Base-by-base conservation (phyloP, 2,113 vertebrate species). In the Pipra filicauda region DNA sequence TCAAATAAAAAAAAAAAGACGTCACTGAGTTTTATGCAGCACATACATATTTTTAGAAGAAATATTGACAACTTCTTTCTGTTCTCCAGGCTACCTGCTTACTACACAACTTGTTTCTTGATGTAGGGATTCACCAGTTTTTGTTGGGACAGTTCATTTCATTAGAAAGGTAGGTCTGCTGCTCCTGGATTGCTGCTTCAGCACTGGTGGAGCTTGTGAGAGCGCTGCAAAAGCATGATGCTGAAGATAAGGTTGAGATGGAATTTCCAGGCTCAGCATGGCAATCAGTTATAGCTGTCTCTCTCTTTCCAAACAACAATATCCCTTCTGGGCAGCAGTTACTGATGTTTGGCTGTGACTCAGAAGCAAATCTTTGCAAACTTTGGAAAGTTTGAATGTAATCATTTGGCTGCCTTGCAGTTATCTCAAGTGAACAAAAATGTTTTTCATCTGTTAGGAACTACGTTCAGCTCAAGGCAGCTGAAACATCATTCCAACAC, bases 251-350 rank as follows among this genome's bases (percentile, higher is more conserved):
- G 77, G 70, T 15, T 46, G 79, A 65, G 62, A 95, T 82, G 92
- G 96, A 96, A 96, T 96, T 96, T 96, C 90, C 83, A 92, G 76
- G 86, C 89, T 96, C 93, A 95, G 89, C 93, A 89, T 5, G 69
- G 73, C 8, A 3, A 95, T 92, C 82, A 86, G 67, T 77, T 93
- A 90, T 71, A 85, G 74, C 80, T 52, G 51, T 94, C 90, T 94
- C 43, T 71, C 82, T 67, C 91, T 91, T 82, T 92, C 65, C 85
- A 93, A 94, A 96, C 85, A 96, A 92, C 83, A 91, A 49, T 92
- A 85, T 95, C 92, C 91, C 91, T 93, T 96, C 93, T 96, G 93
- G 93, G 96, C 86, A 97, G 73, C 73, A 78, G 83, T 92, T 89
- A 81, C 49, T 85, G 86, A 94, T 85, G 80, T 72, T 89, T 96